A percentile compares a stretch with the other conserved stretches of the same genome.
Conservation (phyloP, 2,113 vertebrate species). For the Chroicocephalus ridibundus region DNA sequence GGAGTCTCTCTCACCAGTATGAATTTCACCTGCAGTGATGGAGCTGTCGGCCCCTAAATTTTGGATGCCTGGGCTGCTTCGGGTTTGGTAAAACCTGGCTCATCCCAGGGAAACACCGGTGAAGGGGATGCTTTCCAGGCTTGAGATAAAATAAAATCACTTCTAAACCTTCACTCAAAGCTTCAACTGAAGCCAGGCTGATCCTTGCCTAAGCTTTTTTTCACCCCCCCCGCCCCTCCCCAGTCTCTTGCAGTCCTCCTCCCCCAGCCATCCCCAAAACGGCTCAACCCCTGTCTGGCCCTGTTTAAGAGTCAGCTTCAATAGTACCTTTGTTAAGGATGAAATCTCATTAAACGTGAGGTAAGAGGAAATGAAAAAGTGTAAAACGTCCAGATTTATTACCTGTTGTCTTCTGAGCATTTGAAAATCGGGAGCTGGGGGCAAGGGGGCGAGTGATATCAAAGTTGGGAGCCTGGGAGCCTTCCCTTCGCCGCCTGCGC, state of each 20-base stretch:
- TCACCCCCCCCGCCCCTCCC: neutral
- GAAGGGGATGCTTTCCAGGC: neutral
- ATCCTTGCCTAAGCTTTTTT: neutral
- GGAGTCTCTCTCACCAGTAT: neutral
- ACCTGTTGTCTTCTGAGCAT: conserved; percentile 56
- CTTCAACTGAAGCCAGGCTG: neutral
- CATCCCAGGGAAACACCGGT: neutral
- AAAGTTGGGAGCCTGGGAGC: neutral
- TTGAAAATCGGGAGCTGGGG: neutral
- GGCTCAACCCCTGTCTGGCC: conserved; percentile 10
- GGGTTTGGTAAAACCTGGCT: neutral
- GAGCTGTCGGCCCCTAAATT: neutral
- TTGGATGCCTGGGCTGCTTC: neutral
- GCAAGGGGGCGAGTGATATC: neutral
- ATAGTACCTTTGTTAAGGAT: conserved; percentile 60
- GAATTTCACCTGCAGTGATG: neutral
- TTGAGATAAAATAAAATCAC: neutral
- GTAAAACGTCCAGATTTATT: conserved; percentile 63
- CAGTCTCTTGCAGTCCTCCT: neutral
- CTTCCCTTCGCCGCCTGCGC: neutral
- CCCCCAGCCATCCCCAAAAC: neutral
- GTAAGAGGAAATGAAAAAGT: conserved; percentile 62
- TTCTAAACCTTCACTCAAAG: neutral
- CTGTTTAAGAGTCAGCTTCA: conserved; percentile 48
- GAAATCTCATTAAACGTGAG: conserved; percentile 54